Conservation (phyloP, 2,113 vertebrate species). For the Galemys pyrenaicus region DNA sequence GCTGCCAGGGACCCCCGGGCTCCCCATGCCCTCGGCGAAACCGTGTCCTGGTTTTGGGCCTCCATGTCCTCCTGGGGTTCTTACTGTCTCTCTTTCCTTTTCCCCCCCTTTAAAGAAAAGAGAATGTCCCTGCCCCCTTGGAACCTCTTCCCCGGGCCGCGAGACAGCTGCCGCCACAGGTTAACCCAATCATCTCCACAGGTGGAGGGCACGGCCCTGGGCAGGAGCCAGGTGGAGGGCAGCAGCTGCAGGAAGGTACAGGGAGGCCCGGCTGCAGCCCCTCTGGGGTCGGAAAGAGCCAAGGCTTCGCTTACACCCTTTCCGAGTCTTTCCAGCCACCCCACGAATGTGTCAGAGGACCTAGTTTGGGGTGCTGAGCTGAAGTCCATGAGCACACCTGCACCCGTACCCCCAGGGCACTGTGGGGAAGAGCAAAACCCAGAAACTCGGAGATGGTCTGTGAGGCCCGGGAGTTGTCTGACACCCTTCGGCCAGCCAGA, state of each 20-base stretch:
- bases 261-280: neutral
- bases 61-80: neutral
- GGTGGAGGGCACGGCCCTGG: neutral
- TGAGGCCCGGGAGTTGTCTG: neutral
- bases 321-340: neutral
- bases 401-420: neutral
- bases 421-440: neutral
- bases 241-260: neutral
- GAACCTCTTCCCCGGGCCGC: neutral
- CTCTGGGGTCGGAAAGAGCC: neutral
- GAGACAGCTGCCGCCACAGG: neutral
- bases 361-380: neutral
- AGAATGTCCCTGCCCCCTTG: neutral
- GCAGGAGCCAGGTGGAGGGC: neutral
- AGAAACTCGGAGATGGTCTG: neutral
- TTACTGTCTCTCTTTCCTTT: neutral
- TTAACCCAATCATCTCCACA: neutral
- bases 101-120: neutral
- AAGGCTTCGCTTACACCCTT: neutral
- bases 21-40: accelerated
- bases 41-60: neutral
- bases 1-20: neutral
- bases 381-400: neutral
- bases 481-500: neutral
- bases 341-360: neutral